Evolutionary conservation across 2,113 vertebrate genomes (phyloP).

Genomic region (rat (Rattus norvegicus)): DNA sequence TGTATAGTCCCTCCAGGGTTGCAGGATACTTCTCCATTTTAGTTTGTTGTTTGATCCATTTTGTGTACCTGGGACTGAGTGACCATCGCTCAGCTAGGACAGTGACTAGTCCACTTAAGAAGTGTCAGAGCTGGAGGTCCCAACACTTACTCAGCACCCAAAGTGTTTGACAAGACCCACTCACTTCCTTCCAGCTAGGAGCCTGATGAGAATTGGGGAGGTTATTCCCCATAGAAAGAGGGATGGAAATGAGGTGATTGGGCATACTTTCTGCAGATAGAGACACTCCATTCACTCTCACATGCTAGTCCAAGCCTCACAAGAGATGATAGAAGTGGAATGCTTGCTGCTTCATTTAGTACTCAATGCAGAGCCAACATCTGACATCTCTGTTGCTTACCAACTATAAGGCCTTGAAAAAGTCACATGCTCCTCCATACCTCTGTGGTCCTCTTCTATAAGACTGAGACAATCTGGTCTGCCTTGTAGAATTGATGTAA

Average conservation of each 20-base stretch:
- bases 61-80: background rate
- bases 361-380: background rate
- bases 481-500: background rate
- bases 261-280: background rate
- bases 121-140: background rate
- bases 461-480: background rate
- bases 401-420: background rate
- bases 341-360: background rate
- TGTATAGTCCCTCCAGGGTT: background rate
- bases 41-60: slow-evolving; percentile 10
- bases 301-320: background rate
- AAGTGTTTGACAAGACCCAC: slow-evolving; percentile 3
- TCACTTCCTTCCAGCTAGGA: slow-evolving; percentile 29
- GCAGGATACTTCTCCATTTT: background rate
- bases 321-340: background rate
- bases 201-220: background rate
- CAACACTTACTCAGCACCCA: background rate
- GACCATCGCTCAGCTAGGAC: background rate
- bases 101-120: slow-evolving; percentile 43
- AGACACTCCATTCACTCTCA: background rate
- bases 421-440: background rate
- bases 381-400: slow-evolving; percentile 13
- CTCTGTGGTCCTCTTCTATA: background rate
- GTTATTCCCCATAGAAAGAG: slow-evolving; percentile 5
- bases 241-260: background rate